Base-by-base conservation (phyloP, 2,888 invertebrate species). In the Piscicola geometra region DNA sequence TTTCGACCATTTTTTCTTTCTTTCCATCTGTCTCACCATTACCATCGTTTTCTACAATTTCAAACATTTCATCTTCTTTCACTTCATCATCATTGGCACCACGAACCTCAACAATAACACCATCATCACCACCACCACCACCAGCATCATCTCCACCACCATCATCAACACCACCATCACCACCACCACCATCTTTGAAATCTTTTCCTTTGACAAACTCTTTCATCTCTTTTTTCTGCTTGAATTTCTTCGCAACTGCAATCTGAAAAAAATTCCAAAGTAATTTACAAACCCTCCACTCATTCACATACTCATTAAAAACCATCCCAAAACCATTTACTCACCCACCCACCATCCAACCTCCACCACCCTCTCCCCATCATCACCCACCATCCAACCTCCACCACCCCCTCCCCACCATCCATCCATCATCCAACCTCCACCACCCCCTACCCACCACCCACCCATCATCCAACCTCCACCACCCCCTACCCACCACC, bases 1-100 rank as follows among this genome's bases (percentile, higher is more conserved):
- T 50, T 12, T 69, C 64, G 35, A 76, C 70, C 5, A 66, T 52
- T 52, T 52, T 56, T 75, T 71, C 56, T 67, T 64, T 78, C 68
- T 69, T 77, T 69, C 15, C 28, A 56, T 56, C 60, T 56, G 21
- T 56, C 25, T 18, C 3, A 5, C 25, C 60, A 56, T 56, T 56
- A 25, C 33, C 30, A 5, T 25, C 30, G 25, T 73, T 68, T 67
- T 50, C 52, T 32, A 5, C 67, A 28, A n/a, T 41, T 15, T 41
- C 41, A 41, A 41, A 28, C n/a, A 21, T 30, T n/a, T 25, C 28
- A 32, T 33, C 21, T 56, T 35, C n/a, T 15, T 9, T 30, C 60
- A 32, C 35, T 69, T 30, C 28, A 28, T 36, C 50, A 21, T 21
- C 50, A 21, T 47, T 47, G 12, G 9, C 50, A 47, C 21, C 12